Conservation (phyloP, 2,797 vertebrate species). For the Amphiprion clarkii region DNA sequence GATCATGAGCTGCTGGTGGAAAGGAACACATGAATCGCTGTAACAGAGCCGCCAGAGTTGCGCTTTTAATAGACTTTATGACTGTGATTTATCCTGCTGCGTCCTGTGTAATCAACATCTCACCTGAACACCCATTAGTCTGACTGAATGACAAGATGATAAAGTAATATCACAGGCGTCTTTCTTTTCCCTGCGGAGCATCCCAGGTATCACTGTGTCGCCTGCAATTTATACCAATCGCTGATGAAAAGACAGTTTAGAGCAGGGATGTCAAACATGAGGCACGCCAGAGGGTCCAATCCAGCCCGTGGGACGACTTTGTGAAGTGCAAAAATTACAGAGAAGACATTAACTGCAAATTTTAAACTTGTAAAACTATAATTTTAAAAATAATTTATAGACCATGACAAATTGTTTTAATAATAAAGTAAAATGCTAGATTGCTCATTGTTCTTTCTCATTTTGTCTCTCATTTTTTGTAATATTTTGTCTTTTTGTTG, state of each 20-base stretch:
- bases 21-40: neutral
- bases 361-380: too few species aligned
- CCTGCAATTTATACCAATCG: conserved; percentile 10
- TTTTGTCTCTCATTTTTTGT: too few species aligned
- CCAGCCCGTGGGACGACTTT: too few species aligned
- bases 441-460: too few species aligned
- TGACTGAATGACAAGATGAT: conserved; percentile 24
- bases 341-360: too few species aligned
- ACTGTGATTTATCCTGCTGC: conserved; percentile 12
- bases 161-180: neutral
- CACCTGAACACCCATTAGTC: conserved; percentile 32
- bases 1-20: conserved; percentile 1
- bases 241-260: neutral
- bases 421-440: too few species aligned
- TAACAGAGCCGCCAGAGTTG: neutral
- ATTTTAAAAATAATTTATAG: too few species aligned
- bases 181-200: neutral
- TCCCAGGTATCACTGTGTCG: neutral
- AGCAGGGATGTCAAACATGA: neutral
- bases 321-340: too few species aligned
- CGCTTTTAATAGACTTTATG: conserved; percentile 49
- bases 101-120: conserved; percentile 35
- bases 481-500: too few species aligned
- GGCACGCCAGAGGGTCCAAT: too few species aligned
- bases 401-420: too few species aligned